These are phyloP conservation scores for Zapus hudsonius DNA, from an alignment of 2,113 vertebrate genomes.

Conservation along the genomic window DNA sequence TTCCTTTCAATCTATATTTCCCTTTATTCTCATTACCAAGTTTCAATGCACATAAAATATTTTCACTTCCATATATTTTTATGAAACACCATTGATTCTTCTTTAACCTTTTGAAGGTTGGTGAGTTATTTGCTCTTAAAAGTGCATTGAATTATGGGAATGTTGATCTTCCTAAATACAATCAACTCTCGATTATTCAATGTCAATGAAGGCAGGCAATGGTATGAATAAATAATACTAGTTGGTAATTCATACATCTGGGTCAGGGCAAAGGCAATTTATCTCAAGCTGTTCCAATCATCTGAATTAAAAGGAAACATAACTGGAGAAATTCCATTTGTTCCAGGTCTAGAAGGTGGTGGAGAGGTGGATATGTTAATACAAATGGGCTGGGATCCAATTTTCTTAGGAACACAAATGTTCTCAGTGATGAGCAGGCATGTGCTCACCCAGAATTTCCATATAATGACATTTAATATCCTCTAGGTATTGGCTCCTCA, in stretches of 20 bases:
- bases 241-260: constrained; percentile 61
- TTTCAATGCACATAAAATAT: constrained; percentile 9
- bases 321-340: constrained; percentile 43
- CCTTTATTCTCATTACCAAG: not conserved
- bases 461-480: not conserved
- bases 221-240: constrained; percentile 74
- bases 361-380: not conserved
- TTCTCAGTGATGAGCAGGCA: not conserved
- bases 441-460: not conserved
- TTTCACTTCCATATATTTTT: not conserved
- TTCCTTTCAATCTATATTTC: constrained; percentile 13
- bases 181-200: constrained; percentile 74
- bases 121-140: constrained; percentile 48
- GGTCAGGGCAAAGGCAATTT: constrained; percentile 72
- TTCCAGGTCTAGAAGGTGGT: not conserved
- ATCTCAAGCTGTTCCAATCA: constrained; percentile 59
- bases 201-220: constrained; percentile 61
- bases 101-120: constrained; percentile 31
- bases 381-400: not conserved
- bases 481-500: not conserved
- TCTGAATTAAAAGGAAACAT: constrained; percentile 58
- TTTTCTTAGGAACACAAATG: not conserved
- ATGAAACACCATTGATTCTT: constrained; percentile 40
- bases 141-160: constrained; percentile 46
- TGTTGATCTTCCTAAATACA: constrained; percentile 71